phyloP scores from a whole-genome alignment of 1,140 invertebrate species.

The Cyclina sinensis region DNA sequence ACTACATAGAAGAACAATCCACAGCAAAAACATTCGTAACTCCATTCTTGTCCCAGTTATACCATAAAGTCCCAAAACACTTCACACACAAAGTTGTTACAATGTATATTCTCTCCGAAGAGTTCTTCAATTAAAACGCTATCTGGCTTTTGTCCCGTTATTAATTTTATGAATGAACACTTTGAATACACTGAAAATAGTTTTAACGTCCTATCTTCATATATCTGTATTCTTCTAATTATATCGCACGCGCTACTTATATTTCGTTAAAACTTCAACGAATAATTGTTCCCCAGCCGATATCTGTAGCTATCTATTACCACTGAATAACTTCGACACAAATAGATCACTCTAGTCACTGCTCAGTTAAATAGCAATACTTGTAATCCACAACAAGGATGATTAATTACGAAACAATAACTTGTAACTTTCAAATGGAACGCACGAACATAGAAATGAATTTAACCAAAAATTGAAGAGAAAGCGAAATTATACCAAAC shows the following conservation, averaged over 20 bases:
- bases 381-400: conserved; percentile 13
- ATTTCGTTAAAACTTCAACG: background rate
- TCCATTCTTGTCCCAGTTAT: background rate
- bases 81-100: background rate
- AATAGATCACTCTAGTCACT: background rate
- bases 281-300: background rate
- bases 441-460: background rate
- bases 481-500: conserved; percentile 9
- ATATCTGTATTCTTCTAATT: background rate
- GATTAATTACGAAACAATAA: conserved; percentile 13
- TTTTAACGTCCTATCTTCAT: background rate
- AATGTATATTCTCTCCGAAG: background rate
- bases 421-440: too few relatives aligned
- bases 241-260: background rate
- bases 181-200: background rate
- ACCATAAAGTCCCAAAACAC: background rate
- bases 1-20: background rate
- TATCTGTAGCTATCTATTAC: background rate
- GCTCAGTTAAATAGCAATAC: background rate
- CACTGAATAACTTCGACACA: background rate
- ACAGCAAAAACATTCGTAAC: background rate
- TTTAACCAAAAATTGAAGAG: conserved; percentile 8
- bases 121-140: background rate
- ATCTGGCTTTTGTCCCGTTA: background rate
- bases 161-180: conserved; percentile 53